Evolutionary conservation across 2,797 vertebrate genomes (phyloP).

Genomic region (Typhlichthys subterraneus): DNA sequence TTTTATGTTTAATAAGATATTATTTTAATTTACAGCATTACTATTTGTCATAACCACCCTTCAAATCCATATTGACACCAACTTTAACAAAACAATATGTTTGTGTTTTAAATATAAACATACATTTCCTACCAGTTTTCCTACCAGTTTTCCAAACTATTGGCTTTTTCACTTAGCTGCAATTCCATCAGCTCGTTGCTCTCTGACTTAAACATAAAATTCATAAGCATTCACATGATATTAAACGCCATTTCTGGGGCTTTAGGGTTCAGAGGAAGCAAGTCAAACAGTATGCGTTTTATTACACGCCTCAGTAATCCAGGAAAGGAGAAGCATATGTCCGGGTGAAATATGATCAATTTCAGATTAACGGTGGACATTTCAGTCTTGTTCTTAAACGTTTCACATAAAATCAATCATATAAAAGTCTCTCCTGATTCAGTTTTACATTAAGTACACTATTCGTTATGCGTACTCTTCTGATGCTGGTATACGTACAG

Average conservation of each 20-base stretch:
- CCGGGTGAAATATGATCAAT: constrained; percentile 73
- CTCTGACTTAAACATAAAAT: constrained; percentile 50
- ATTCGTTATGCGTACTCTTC: constrained; percentile 46
- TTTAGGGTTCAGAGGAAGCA: constrained; percentile 68
- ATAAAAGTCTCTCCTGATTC: constrained; percentile 67
- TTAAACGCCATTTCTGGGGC: constrained; percentile 57
- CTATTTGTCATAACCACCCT: background rate
- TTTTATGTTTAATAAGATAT: background rate
- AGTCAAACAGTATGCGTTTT: constrained; percentile 74
- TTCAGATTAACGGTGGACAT: constrained; percentile 74
- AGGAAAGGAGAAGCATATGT: constrained; percentile 79
- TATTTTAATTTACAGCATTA: too few species aligned
- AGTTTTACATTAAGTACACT: constrained; percentile 13
- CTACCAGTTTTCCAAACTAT: background rate
- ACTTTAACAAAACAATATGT: too few species aligned
- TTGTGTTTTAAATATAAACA: background rate
- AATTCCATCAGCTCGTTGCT: constrained; percentile 14
- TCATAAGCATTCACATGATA: constrained; percentile 61
- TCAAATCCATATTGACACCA: too few species aligned
- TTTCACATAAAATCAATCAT: constrained; percentile 68
- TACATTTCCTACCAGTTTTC: background rate
- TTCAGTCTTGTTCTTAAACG: constrained; percentile 65
- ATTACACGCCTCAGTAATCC: constrained; percentile 78
- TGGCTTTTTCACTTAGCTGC: constrained; percentile 17
- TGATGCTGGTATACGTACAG: constrained; percentile 11